Evolutionary conservation across 2,888 invertebrate species (phyloP).

Genomic region (Craniophora ligustri): DNA sequence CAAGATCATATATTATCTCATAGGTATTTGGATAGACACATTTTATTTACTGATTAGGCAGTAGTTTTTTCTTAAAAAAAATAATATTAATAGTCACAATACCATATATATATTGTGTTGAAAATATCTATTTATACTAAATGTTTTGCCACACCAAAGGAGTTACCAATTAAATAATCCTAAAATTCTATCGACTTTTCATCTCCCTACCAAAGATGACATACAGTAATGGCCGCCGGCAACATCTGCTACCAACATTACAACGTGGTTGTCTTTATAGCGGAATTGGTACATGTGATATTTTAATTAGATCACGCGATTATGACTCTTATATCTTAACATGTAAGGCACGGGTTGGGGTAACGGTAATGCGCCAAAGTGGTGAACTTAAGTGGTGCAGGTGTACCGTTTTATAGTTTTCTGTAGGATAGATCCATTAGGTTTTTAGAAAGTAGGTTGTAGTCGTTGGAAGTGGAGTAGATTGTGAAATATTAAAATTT

Average conservation of each 20-base stretch:
- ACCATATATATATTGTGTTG: no score
- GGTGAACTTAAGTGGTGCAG: slow-evolving; percentile 55
- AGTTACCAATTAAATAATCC: no score
- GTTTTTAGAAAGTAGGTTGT: slow-evolving; percentile 26
- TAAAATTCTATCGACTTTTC: slow-evolving; percentile 25
- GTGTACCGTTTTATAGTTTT: slow-evolving; percentile 52
- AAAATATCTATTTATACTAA: no score
- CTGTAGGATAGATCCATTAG: slow-evolving; percentile 35
- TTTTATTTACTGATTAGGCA: no score
- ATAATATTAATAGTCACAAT: no score
- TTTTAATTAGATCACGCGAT: slow-evolving; percentile 53
- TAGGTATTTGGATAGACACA: no score
- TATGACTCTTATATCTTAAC: slow-evolving; percentile 41
- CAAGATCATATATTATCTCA: no score
- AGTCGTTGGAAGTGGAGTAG: not conserved
- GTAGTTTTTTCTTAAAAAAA: no score
- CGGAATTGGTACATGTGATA: slow-evolving; percentile 61
- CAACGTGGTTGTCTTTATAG: slow-evolving; percentile 70
- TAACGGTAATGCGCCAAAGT: slow-evolving; percentile 38
- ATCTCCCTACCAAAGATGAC: slow-evolving; percentile 77
- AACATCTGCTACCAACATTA: slow-evolving; percentile 82
- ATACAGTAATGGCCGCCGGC: slow-evolving; percentile 83
- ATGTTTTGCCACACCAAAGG: no score
- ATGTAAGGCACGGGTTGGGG: slow-evolving; percentile 33
- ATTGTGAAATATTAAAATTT: not conserved